Evolutionary conservation across 2,797 vertebrate genomes (phyloP).

Genomic region (Coluber constrictor): DNA sequence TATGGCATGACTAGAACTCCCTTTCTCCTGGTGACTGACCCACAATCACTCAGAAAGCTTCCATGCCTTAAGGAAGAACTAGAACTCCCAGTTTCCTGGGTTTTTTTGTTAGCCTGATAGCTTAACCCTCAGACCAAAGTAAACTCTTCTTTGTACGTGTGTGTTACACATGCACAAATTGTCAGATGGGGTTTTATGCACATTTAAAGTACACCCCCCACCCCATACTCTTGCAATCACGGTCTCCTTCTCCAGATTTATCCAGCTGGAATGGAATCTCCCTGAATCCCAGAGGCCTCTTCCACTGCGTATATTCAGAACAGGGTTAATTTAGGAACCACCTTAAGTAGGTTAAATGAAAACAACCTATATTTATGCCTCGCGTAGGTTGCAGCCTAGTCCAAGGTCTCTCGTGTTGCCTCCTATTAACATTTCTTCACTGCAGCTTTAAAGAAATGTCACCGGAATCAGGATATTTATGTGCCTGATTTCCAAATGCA

Average conservation of each 20-base stretch:
- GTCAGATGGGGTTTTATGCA: background rate
- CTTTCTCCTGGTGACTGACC: no score
- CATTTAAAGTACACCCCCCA: background rate
- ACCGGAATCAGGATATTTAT: background rate
- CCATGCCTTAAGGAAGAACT: no score
- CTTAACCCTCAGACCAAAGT: no score
- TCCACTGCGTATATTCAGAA: background rate
- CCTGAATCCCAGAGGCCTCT: background rate
- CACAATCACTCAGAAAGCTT: no score
- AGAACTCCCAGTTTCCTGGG: no score
- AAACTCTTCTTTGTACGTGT: background rate
- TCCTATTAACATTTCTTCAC: background rate
- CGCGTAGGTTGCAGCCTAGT: background rate
- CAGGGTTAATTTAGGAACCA: background rate
- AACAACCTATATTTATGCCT: background rate
- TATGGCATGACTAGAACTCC: no score
- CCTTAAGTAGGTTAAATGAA: background rate
- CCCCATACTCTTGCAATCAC: background rate
- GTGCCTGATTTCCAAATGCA: background rate
- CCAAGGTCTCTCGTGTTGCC: background rate
- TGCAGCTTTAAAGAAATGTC: background rate
- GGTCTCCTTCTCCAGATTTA: background rate
- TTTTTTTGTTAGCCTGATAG: no score
- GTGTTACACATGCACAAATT: background rate
- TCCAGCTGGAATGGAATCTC: background rate